Evolutionary conservation across 2,113 vertebrate species (phyloP).

Genomic region (Trematocara stigmaticum): DNA sequence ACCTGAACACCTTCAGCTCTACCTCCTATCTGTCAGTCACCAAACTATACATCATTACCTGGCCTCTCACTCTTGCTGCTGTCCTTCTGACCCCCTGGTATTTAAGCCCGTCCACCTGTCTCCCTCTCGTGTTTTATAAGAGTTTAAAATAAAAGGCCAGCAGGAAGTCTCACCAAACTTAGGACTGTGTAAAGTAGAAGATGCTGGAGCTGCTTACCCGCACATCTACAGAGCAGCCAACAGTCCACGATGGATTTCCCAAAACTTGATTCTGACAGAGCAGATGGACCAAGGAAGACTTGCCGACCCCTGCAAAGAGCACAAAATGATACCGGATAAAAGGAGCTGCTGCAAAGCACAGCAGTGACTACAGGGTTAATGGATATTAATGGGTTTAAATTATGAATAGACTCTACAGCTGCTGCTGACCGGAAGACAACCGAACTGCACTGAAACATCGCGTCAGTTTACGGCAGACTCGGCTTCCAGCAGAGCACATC

Average conservation of each 20-base stretch:
- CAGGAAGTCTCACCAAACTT: background rate
- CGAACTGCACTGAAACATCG: background rate
- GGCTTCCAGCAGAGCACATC: background rate
- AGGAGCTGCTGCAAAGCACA: background rate
- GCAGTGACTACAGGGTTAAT: background rate
- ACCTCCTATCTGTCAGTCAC: background rate
- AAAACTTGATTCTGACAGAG: constrained; percentile 93
- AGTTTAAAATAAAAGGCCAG: background rate
- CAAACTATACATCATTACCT: background rate
- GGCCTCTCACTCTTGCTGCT: background rate
- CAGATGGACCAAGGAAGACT: constrained; percentile 94
- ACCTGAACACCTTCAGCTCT: background rate
- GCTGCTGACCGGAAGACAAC: background rate
- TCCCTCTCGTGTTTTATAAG: background rate
- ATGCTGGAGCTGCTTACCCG: constrained; percentile 75
- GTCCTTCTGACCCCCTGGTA: background rate
- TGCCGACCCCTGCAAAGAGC: constrained; percentile 84
- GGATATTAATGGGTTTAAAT: background rate
- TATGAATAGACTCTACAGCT: background rate
- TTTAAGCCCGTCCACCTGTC: accelerated
- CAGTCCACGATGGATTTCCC: constrained; percentile 97
- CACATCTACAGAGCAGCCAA: constrained; percentile 96
- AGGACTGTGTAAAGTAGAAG: background rate
- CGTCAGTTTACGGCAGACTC: background rate
- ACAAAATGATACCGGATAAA: background rate